Evolutionary conservation across 2,888 invertebrate genomes (phyloP).

Genomic region (Saturnia pavonia): DNA sequence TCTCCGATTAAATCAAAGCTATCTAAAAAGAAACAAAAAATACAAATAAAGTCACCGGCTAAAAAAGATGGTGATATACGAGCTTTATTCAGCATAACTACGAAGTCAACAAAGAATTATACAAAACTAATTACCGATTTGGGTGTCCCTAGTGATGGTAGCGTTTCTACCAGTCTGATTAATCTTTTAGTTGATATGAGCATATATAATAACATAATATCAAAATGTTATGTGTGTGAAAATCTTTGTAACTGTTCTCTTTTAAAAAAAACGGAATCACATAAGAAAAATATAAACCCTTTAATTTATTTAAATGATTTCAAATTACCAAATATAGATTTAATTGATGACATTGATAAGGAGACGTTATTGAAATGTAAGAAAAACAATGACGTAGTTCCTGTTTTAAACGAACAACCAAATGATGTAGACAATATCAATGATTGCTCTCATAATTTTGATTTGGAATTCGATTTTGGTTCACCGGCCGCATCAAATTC

Average conservation of each 20-base stretch:
- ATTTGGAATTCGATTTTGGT: constrained; percentile 54
- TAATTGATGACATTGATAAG: constrained; percentile 59
- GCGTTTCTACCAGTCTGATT: constrained; percentile 59
- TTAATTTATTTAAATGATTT: constrained; percentile 44
- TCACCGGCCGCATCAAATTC: constrained; percentile 32
- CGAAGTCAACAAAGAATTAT: constrained; percentile 73
- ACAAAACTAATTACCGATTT: constrained; percentile 69
- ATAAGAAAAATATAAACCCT: constrained; percentile 29
- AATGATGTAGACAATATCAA: constrained; percentile 21
- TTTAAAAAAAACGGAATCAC: constrained; percentile 43
- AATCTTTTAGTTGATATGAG: constrained; percentile 74
- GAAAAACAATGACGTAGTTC: constrained; percentile 33
- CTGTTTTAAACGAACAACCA: constrained; percentile 26
- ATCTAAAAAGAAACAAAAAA: constrained; percentile 56
- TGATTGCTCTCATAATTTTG: constrained; percentile 38
- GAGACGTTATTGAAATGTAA: constrained; percentile 48
- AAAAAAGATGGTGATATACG: constrained; percentile 80
- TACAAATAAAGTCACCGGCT: constrained; percentile 50
- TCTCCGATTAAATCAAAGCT: constrained; percentile 50
- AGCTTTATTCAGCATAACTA: constrained; percentile 75
- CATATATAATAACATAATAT: constrained; percentile 54
- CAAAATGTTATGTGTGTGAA: constrained; percentile 69
- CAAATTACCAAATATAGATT: constrained; percentile 56
- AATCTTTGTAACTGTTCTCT: constrained; percentile 66
- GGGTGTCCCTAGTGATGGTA: constrained; percentile 60